Evolutionary conservation across 1,140 invertebrate genomes (phyloP).

Genomic region (Zaprionus kolodkinae): DNA sequence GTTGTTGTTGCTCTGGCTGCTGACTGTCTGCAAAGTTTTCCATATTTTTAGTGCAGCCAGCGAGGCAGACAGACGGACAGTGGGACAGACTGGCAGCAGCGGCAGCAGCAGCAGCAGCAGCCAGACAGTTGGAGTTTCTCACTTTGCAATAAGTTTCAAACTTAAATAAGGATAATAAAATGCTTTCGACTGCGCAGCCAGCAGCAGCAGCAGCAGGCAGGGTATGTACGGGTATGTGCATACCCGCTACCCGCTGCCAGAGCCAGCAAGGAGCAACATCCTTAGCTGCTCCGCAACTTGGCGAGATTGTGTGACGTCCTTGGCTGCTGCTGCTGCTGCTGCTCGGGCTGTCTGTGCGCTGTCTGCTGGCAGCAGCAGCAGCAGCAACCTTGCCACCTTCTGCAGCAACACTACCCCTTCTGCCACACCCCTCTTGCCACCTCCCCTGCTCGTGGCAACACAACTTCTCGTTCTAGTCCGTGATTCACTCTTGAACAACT

Average conservation of each 20-base stretch:
- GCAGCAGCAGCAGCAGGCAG: constrained; percentile 23
- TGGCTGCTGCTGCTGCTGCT: constrained; percentile 17
- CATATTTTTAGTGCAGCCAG: constrained; percentile 78
- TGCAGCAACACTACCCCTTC: constrained; percentile 11
- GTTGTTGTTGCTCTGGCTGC: constrained; percentile 52
- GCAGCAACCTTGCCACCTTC: constrained; percentile 37
- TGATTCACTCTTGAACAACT: constrained; percentile 81
- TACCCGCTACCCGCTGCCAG: not conserved
- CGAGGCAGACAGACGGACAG: constrained; percentile 10
- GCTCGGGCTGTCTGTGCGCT: constrained; percentile 8
- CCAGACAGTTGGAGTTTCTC: constrained; percentile 74
- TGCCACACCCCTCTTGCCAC: not conserved
- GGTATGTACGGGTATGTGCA: not conserved
- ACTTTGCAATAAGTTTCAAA: constrained; percentile 83
- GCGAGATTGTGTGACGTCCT: constrained; percentile 30
- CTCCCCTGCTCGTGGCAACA: constrained; percentile 17
- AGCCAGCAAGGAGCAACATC: not conserved
- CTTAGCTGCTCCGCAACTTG: constrained; percentile 7
- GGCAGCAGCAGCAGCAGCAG: constrained; percentile 2
- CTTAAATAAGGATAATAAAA: constrained; percentile 84
- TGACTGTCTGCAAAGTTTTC: constrained; percentile 82
- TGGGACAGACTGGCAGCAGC: not conserved
- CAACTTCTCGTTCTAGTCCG: constrained; percentile 46
- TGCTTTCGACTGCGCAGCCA: constrained; percentile 71
- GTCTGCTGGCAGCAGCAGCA: not conserved